Conservation (phyloP, 2,797 vertebrate species). For the Paguma larvata region DNA sequence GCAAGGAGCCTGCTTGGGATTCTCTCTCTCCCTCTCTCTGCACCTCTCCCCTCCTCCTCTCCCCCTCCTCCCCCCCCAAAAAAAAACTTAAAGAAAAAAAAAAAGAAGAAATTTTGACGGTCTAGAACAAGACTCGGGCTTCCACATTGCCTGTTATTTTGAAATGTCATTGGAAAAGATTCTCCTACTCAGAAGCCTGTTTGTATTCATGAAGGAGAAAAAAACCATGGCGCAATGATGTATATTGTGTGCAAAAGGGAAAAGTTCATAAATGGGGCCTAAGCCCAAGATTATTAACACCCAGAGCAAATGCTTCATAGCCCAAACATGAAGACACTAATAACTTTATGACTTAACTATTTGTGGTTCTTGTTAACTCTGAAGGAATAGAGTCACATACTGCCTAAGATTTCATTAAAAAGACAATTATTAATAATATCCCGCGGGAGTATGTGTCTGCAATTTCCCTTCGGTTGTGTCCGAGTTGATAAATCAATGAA, state of each 20-base stretch:
- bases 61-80: no score
- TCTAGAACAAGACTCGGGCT: neutral
- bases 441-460: neutral
- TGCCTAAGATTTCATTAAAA: constrained; percentile 34
- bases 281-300: neutral
- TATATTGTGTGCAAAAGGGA: neutral
- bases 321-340: constrained; percentile 14
- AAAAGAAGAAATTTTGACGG: neutral
- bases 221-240: neutral
- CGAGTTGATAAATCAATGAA: constrained; percentile 52
- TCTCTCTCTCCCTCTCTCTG: no score
- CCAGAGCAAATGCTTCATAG: constrained; percentile 32
- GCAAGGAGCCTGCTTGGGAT: no score
- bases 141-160: neutral
- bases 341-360: neutral
- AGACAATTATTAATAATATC: constrained; percentile 41
- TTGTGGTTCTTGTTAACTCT: constrained; percentile 33
- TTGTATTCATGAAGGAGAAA: constrained; percentile 6
- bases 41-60: no score
- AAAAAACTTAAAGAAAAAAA: no score
- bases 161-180: constrained; percentile 1
- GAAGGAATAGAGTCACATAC: constrained; percentile 9
- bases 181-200: neutral
- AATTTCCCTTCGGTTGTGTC: constrained; percentile 49
- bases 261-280: neutral